Conservation (phyloP, 2,888 invertebrate species). For the Netelia fuscicornis region DNA sequence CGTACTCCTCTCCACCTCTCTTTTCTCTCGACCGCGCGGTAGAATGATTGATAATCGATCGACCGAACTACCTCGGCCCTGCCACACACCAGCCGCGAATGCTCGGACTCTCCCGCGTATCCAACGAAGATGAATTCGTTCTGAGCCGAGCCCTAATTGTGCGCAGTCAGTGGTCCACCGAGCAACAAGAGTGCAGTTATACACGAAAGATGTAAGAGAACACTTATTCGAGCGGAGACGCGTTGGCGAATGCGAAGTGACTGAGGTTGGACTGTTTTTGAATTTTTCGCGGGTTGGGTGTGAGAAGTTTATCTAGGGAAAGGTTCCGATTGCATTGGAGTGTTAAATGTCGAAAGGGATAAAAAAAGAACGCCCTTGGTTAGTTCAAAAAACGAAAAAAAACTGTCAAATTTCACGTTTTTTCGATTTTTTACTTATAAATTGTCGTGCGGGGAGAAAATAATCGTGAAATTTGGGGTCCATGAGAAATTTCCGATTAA, state of each 20-base stretch:
- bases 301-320: too few relatives aligned
- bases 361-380: too few relatives aligned
- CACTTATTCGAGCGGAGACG: background rate
- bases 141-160: constrained; percentile 81
- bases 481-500: too few relatives aligned
- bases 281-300: too few relatives aligned
- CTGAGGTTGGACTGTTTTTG: too few relatives aligned
- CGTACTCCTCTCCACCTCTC: constrained; percentile 1
- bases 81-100: constrained; percentile 44
- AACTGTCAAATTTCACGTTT: too few relatives aligned
- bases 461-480: too few relatives aligned
- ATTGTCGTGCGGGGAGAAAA: too few relatives aligned
- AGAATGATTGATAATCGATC: constrained; percentile 83
- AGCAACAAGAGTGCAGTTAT: constrained; percentile 41
- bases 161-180: constrained; percentile 81
- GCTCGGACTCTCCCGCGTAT: constrained; percentile 75
- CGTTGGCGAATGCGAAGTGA: background rate
- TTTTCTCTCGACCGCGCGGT: constrained; percentile 40
- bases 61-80: constrained; percentile 73
- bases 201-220: constrained; percentile 23
- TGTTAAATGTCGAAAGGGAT: too few relatives aligned
- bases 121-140: constrained; percentile 83
- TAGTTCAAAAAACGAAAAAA: too few relatives aligned
- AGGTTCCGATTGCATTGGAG: too few relatives aligned
- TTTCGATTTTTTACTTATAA: too few relatives aligned